Conservation (phyloP, 1,140 invertebrate genomes). For the Prorops nasuta region DNA sequence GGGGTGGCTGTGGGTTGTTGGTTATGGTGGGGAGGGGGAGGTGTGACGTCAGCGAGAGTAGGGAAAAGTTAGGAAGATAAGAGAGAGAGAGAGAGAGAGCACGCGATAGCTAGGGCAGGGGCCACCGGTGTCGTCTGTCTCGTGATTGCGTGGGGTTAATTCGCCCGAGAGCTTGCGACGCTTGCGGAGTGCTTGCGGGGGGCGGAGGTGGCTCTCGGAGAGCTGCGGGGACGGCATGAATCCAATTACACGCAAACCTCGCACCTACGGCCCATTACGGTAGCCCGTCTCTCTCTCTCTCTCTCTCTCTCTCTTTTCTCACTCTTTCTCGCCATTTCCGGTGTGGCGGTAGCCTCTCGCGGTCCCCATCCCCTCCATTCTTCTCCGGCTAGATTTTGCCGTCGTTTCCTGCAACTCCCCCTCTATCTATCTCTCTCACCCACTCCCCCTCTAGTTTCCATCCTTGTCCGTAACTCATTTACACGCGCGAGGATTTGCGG, state of each 20-base stretch:
- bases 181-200: conserved; percentile 21
- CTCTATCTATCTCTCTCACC: conserved; percentile 2
- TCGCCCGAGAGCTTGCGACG: conserved; percentile 32
- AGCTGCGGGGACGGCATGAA: conserved; percentile 32
- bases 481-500: conserved; percentile 39
- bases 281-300: conserved; percentile 20
- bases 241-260: conserved; percentile 51
- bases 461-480: conserved; percentile 27
- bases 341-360: too few species aligned
- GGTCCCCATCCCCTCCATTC: conserved; percentile 2
- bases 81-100: conserved; percentile 26
- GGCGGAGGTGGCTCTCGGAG: conserved; percentile 10
- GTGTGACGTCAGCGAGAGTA: conserved; percentile 31
- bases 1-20: conserved; percentile 2
- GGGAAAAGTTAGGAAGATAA: conserved; percentile 41
- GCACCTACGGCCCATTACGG: conserved; percentile 46
- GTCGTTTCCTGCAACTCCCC: conserved; percentile 10
- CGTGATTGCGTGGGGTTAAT: conserved; percentile 30
- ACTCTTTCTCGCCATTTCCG: conserved; percentile 19
- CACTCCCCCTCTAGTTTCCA: conserved; percentile 11
- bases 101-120: not conserved
- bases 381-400: not conserved
- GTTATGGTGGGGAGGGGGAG: not conserved
- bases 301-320: conserved; percentile 4
- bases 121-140: conserved; percentile 23